Conservation (phyloP, 2,888 invertebrate genomes). For the Phyllotreta cruciferae region DNA sequence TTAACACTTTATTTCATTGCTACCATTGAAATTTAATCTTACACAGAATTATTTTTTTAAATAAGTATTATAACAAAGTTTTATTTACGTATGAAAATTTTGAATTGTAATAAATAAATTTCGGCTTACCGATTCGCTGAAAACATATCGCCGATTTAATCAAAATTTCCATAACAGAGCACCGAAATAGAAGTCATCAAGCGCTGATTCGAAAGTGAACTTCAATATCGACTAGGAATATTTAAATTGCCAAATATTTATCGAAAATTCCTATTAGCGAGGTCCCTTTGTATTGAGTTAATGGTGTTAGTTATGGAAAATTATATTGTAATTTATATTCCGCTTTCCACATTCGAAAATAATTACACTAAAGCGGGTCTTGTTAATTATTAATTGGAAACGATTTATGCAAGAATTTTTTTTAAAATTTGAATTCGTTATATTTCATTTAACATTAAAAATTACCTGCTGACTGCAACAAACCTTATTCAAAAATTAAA, state of each 20-base stretch:
- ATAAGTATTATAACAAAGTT: no score
- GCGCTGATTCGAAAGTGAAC: neutral
- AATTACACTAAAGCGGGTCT: neutral
- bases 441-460: no score
- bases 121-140: neutral
- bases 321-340: slow-evolving; percentile 2
- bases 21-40: no score
- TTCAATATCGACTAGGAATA: neutral
- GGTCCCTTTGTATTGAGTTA: neutral
- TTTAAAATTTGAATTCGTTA: no score
- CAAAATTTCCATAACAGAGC: slow-evolving; percentile 2
- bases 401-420: no score
- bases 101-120: neutral
- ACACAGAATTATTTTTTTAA: no score
- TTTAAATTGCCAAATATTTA: slow-evolving; percentile 4
- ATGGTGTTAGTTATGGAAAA: slow-evolving; percentile 1
- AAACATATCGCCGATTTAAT: slow-evolving; percentile 6
- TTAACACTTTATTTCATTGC: no score
- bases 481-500: no score
- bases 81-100: neutral
- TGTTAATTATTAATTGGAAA: no score
- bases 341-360: slow-evolving; percentile 7
- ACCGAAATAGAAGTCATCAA: neutral
- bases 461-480: no score
- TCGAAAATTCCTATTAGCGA: neutral